phyloP scores from a whole-genome alignment of 2,113 vertebrate genomes.

The Apeltes quadracus region DNA sequence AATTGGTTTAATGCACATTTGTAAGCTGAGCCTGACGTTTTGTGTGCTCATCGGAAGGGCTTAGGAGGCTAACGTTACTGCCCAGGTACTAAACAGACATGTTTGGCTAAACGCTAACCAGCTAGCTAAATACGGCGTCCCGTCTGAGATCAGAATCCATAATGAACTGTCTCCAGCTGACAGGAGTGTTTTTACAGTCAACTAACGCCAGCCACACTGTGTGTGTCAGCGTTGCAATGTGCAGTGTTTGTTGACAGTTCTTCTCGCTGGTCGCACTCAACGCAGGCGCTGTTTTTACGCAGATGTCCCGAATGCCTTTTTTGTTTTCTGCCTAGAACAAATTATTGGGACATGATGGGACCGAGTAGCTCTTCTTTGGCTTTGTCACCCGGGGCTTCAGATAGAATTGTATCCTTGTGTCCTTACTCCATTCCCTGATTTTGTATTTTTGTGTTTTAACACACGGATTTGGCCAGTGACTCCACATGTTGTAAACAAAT shows the following conservation, averaged over 20 bases:
- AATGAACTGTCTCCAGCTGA: background rate
- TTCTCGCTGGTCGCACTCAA: slow-evolving; percentile 1
- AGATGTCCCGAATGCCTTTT: background rate
- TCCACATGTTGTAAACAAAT: background rate
- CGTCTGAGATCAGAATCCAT: slow-evolving; percentile 20
- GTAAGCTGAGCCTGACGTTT: background rate
- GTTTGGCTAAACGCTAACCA: slow-evolving; percentile 27
- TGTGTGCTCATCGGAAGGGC: background rate
- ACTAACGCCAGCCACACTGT: background rate
- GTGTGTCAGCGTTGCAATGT: background rate
- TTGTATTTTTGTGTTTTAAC: background rate
- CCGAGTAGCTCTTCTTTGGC: background rate
- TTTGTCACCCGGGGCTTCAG: background rate
- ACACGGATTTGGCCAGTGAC: background rate
- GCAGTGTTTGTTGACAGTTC: slow-evolving; percentile 37
- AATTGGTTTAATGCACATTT: background rate
- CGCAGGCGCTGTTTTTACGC: background rate
- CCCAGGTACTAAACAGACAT: background rate
- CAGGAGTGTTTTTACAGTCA: slow-evolving; percentile 32
- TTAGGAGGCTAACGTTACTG: slow-evolving; percentile 2
- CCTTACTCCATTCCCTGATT: background rate
- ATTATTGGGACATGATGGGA: too few species aligned
- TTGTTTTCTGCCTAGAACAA: background rate
- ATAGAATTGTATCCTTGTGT: background rate
- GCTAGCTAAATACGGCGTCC: slow-evolving; percentile 43